Evolutionary conservation across 2,888 invertebrate genomes (phyloP).

Genomic region (Lasioglossum calceatum): DNA sequence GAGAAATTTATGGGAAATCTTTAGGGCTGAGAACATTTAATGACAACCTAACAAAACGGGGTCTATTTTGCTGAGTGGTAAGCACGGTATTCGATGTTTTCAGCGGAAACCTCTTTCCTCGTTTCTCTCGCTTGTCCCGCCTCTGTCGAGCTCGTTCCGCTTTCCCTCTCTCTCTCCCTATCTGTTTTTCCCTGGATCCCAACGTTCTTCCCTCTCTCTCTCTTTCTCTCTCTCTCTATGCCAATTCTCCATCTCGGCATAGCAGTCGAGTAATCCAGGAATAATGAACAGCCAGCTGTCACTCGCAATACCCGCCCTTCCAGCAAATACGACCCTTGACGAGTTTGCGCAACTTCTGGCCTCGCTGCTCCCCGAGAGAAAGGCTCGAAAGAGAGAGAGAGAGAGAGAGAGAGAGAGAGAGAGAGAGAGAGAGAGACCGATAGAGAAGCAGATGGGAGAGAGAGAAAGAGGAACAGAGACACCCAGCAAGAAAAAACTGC

Average conservation of each 20-base stretch:
- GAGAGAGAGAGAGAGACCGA: background rate
- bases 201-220: conserved; percentile 6
- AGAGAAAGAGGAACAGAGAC: conserved; percentile 31
- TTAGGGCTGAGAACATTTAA: conserved; percentile 57
- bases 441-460: background rate
- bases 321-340: conserved; percentile 72
- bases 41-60: conserved; percentile 58
- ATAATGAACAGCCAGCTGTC: conserved; percentile 84
- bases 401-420: background rate
- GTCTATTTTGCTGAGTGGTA: conserved; percentile 56
- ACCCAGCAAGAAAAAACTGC: conserved; percentile 57
- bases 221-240: conserved; percentile 26
- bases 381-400: background rate
- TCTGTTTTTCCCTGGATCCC: conserved; percentile 12
- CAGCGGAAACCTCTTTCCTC: conserved; percentile 50
- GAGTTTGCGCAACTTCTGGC: conserved; percentile 75
- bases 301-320: conserved; percentile 78
- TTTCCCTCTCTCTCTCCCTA: background rate
- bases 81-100: conserved; percentile 60
- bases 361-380: conserved; percentile 55
- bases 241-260: conserved; percentile 62
- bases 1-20: conserved; percentile 51
- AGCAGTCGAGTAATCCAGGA: conserved; percentile 80
- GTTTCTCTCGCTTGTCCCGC: conserved; percentile 48
- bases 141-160: conserved; percentile 14